Evolutionary conservation across 2,113 vertebrate genomes (phyloP).

Genomic region (Anser brachyrhynchus): DNA sequence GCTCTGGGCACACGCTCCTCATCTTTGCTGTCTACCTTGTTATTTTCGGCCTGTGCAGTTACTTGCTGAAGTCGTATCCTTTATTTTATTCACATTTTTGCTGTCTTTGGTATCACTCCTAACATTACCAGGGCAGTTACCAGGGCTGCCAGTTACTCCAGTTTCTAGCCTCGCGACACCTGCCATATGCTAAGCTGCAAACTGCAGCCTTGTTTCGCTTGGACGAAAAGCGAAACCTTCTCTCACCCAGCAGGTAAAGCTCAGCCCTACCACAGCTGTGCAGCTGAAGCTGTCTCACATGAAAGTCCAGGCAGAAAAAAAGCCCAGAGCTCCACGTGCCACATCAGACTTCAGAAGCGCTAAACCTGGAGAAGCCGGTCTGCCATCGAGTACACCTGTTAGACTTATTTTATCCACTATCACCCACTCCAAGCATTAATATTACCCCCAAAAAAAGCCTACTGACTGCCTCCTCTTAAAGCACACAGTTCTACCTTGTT

Average conservation of each 20-base stretch:
- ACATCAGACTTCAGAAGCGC: not conserved
- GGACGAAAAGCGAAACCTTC: not conserved
- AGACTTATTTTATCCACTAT: not conserved
- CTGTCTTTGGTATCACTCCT: not conserved
- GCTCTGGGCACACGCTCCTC: not conserved
- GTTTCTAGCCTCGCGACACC: not conserved
- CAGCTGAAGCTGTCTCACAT: not conserved
- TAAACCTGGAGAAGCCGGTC: not conserved
- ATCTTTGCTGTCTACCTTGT: fast-evolving
- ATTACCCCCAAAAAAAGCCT: fast-evolving
- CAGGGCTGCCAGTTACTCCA: fast-evolving
- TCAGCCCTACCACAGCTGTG: conserved; percentile 13
- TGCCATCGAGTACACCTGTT: fast-evolving
- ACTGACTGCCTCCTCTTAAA: not conserved
- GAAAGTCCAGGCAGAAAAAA: not conserved
- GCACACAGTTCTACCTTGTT: not conserved
- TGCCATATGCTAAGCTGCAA: not conserved
- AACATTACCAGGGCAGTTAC: not conserved
- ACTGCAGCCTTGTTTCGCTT: not conserved
- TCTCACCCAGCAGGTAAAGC: not conserved
- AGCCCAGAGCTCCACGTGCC: fast-evolving
- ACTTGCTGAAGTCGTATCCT: not conserved
- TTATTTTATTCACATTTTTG: not conserved
- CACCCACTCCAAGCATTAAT: fast-evolving
- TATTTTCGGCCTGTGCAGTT: not conserved